Evolutionary conservation across 2,113 vertebrate genomes (phyloP), one percentile per base, ranked within the genome.

Genomic region (Capreolus pygargus): DNA sequence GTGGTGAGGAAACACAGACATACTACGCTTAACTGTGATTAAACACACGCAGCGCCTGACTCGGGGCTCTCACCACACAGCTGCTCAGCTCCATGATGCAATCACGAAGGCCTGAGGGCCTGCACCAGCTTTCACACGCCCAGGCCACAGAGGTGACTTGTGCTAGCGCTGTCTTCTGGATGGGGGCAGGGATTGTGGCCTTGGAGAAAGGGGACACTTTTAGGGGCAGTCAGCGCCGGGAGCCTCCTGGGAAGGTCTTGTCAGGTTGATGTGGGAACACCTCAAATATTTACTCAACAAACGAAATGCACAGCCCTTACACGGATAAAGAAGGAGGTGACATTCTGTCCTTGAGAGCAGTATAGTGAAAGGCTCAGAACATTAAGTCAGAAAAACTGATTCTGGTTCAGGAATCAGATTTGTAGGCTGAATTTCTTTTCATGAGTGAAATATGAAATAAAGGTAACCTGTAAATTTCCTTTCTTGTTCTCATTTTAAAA

Each of bases 241-340:
- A 74, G 58, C 19, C 47, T 94, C 45, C 61, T 2, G 0, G 6
- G 70, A 94, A 92, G 83, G 11, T 39, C 54, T 93, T n/a, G 9
- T 33, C 88, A 47, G 64, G 89, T 45, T 70, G 39, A 79, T 60
- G 58, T 78, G 55, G 92, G 96, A 96, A 81, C 25, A 74, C 27
- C 45, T 87, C 92, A 89, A 94, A 97, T 98, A 97, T 97, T 98
- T 93, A 95, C 76, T 0, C 85, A 85, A 84, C 23, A n/a, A 0
- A 0, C 0, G 5, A 95, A 78, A 79, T 0, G 0, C 27, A n/a
- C 15, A 8, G 91, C 19, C 55, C 43, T 91, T 7, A 45, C 12
- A 7, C 4, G 45, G 82, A 93, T 89, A 82, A 55, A 78, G 70
- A 52, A 78, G 57, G 70, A 50, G 58, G 82, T 0, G 97, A 84